Conservation (phyloP, 2,797 vertebrate species). For the Stomatorhinus walkeri region DNA sequence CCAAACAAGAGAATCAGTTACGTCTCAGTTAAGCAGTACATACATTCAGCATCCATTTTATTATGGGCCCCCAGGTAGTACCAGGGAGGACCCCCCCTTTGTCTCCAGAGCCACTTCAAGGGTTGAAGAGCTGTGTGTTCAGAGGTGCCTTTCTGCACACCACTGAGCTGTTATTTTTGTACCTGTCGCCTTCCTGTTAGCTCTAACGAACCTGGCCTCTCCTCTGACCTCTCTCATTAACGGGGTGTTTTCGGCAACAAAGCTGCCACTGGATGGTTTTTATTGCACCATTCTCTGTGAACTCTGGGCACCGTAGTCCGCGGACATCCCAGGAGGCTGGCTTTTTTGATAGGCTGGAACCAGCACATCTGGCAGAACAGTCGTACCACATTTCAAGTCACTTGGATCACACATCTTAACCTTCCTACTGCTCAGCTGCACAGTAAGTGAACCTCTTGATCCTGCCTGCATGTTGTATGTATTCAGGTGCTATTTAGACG, state of each 20-base stretch:
- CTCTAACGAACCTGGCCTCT: neutral
- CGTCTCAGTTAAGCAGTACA: neutral
- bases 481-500: neutral
- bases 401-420: neutral
- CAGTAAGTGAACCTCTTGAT: neutral
- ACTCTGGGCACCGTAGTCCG: neutral
- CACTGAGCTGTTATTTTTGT: neutral
- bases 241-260: neutral
- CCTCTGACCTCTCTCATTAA: conserved; percentile 1
- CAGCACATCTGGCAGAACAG: neutral
- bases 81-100: neutral
- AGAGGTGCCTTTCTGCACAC: neutral
- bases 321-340: neutral
- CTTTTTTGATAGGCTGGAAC: neutral
- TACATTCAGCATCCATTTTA: neutral
- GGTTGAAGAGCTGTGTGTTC: neutral
- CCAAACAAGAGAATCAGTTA: neutral
- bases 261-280: conserved; percentile 3
- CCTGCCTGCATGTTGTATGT: neutral
- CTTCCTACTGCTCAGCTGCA: neutral
- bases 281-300: neutral
- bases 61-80: neutral
- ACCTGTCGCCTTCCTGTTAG: neutral
- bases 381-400: neutral
- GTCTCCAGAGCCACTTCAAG: neutral